These are phyloP conservation scores for Dendrolimus houi DNA, from an alignment of 2,888 invertebrate species.

Conservation along the genomic window DNA sequence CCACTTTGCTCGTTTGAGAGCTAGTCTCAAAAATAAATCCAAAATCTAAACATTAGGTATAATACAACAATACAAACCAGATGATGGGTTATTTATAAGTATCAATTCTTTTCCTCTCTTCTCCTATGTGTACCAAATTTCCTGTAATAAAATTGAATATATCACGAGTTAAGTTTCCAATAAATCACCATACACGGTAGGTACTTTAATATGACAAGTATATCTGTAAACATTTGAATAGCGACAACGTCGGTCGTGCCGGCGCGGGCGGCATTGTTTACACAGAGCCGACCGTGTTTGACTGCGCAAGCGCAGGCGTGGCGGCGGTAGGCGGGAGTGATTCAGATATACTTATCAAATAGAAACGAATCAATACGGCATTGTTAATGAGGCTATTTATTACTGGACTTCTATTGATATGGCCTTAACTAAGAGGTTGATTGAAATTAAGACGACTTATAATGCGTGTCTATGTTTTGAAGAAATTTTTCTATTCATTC, in stretches of 20 bases:
- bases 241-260: conserved; percentile 3
- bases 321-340: conserved; percentile 33
- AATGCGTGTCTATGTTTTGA: too few species aligned
- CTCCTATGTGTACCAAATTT: too few species aligned
- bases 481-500: too few species aligned
- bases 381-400: not conserved
- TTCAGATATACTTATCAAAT: conserved; percentile 2
- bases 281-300: conserved; percentile 26
- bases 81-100: too few species aligned
- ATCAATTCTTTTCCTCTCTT: too few species aligned
- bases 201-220: conserved; percentile 8
- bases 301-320: conserved; percentile 28
- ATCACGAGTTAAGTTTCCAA: not conserved
- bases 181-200: not conserved
- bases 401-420: not conserved
- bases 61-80: too few species aligned
- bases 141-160: too few species aligned
- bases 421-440: not conserved
- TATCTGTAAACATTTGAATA: conserved; percentile 30
- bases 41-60: too few species aligned
- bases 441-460: too few species aligned
- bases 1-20: too few species aligned
- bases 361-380: not conserved
- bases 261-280: conserved; percentile 26
- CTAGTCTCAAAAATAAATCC: too few species aligned